Conservation (phyloP, 2,797 vertebrate species). For the Cuculus canorus region DNA sequence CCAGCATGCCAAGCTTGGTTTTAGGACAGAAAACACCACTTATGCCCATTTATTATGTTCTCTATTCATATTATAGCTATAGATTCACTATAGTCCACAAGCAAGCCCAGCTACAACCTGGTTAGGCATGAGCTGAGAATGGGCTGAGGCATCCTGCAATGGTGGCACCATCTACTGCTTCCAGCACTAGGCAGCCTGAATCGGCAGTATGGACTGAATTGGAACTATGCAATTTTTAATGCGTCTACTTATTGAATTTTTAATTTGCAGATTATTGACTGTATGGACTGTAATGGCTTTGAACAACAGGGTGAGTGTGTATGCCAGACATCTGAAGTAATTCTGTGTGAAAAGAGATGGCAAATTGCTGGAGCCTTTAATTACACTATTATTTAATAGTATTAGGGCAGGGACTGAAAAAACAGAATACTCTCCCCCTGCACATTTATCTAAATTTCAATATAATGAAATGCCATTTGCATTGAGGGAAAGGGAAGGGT, state of each 20-base stretch:
- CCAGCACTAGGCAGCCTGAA: slow-evolving; percentile 12
- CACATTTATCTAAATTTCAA: slow-evolving; percentile 45
- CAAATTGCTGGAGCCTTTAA: slow-evolving; percentile 67
- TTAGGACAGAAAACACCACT: not conserved
- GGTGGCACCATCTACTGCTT: slow-evolving; percentile 9
- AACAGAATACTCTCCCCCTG: slow-evolving; percentile 12
- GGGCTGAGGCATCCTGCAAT: slow-evolving; percentile 8
- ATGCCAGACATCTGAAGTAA: slow-evolving; percentile 65
- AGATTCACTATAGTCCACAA: not conserved
- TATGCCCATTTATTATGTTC: not conserved
- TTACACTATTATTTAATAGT: slow-evolving; percentile 69
- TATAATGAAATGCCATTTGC: slow-evolving; percentile 41
- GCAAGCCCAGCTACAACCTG: not conserved
- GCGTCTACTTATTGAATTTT: slow-evolving; percentile 78
- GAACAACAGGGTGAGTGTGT: slow-evolving; percentile 65
- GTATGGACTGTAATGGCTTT: slow-evolving; percentile 73
- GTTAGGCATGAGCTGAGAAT: not conserved
- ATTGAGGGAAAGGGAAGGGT: not conserved
- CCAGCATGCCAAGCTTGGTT: not conserved
- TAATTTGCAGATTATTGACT: slow-evolving; percentile 80
- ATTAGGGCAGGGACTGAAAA: slow-evolving; percentile 51
- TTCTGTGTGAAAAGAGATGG: slow-evolving; percentile 64
- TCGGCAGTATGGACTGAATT: slow-evolving; percentile 33
- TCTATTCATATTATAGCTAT: not conserved
- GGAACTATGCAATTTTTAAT: slow-evolving; percentile 61